phyloP scores from a whole-genome alignment of 2,888 invertebrate species.

The Hyles lineata region DNA sequence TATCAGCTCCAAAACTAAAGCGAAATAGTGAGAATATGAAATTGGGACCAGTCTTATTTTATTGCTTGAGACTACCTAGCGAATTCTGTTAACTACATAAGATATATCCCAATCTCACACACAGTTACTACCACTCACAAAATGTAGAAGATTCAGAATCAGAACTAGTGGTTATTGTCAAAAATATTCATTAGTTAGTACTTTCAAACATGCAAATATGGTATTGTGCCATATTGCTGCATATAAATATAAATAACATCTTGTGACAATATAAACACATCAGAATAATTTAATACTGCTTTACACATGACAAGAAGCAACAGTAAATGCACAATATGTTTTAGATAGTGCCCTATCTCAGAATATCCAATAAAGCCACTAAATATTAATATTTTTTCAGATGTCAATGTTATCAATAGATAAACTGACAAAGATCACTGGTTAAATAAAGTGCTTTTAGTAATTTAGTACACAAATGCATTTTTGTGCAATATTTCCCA shows the following conservation, averaged over 20 bases:
- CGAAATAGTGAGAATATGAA: neutral
- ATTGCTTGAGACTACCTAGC: conserved; percentile 17
- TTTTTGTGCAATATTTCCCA: too few relatives aligned
- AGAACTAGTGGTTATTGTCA: conserved; percentile 12
- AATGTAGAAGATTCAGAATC: neutral
- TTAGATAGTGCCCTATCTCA: too few relatives aligned
- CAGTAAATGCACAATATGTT: neutral
- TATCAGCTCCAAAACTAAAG: neutral
- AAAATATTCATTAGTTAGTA: neutral
- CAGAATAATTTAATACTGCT: neutral
- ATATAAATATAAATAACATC: too few relatives aligned
- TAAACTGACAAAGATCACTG: neutral
- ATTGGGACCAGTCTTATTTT: neutral
- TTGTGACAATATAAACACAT: too few relatives aligned
- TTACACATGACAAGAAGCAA: conserved; percentile 1
- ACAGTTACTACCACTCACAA: neutral
- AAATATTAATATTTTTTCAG: neutral
- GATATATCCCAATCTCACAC: neutral
- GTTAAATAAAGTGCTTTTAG: too few relatives aligned
- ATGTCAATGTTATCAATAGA: neutral
- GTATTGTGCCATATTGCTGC: neutral
- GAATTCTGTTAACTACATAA: neutral
- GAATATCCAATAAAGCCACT: neutral
- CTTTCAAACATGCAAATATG: neutral
- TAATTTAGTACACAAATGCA: too few relatives aligned